Evolutionary conservation across 2,888 invertebrate genomes (phyloP).

Genomic region (Conus canariensis): DNA sequence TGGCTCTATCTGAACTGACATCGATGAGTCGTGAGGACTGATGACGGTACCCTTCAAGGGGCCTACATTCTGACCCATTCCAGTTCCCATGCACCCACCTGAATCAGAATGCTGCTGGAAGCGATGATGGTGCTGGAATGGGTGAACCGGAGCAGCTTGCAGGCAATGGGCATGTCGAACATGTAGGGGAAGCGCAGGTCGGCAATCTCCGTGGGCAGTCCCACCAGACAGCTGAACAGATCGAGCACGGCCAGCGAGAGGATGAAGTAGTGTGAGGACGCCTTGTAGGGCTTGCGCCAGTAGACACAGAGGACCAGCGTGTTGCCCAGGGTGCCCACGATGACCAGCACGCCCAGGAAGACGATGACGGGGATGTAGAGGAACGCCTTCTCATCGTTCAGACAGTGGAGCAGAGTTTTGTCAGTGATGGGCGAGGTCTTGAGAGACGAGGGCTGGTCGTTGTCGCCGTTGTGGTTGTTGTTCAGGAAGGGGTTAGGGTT

Average conservation of each 20-base stretch:
- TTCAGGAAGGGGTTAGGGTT: background rate
- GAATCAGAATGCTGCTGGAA: conserved; percentile 67
- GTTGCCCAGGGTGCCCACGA: conserved; percentile 69
- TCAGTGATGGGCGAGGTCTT: background rate
- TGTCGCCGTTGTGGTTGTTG: conserved; percentile 11
- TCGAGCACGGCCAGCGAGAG: conserved; percentile 67
- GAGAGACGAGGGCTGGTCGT: background rate
- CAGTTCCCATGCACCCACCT: conserved; percentile 40
- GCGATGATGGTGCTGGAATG: conserved; percentile 72
- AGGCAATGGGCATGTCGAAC: conserved; percentile 69
- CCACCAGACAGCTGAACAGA: conserved; percentile 71
- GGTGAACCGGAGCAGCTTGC: conserved; percentile 69
- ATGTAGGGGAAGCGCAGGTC: conserved; percentile 71
- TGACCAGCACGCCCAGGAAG: conserved; percentile 65
- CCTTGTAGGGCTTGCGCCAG: conserved; percentile 61
- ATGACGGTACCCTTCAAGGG: too few species aligned
- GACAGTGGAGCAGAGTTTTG: conserved; percentile 43
- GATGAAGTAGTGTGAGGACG: conserved; percentile 72
- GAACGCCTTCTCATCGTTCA: conserved; percentile 68
- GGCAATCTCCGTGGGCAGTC: conserved; percentile 73
- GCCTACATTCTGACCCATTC: too few species aligned
- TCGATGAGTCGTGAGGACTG: too few species aligned
- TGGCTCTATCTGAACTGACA: background rate
- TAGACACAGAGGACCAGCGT: conserved; percentile 70
- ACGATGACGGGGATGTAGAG: conserved; percentile 71